Conservation (phyloP, 2,113 vertebrate genomes). For the Rhineura floridana region DNA sequence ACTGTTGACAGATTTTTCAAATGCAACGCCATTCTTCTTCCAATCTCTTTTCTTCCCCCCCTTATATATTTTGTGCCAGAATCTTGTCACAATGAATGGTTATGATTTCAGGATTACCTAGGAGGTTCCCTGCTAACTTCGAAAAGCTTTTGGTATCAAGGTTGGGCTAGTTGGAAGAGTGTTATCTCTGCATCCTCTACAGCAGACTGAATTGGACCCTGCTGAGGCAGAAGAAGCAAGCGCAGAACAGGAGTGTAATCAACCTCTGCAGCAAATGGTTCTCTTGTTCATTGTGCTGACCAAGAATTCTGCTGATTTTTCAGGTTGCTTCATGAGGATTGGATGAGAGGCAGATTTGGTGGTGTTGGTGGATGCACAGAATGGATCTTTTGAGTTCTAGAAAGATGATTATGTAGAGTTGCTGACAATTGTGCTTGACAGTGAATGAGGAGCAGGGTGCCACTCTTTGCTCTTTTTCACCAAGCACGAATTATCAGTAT, state of each 20-base stretch:
- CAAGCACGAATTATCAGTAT: background rate
- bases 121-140: background rate
- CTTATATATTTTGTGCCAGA: background rate
- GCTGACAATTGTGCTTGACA: background rate
- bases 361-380: background rate
- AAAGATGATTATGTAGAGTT: background rate
- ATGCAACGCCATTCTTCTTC: background rate
- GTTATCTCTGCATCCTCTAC: background rate
- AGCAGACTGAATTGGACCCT: background rate
- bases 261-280: constrained; percentile 23
- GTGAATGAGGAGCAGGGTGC: background rate
- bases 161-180: background rate
- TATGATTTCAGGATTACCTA: background rate
- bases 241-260: background rate
- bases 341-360: background rate
- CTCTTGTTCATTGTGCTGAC: constrained; percentile 3
- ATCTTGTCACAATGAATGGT: background rate
- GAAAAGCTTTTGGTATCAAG: background rate
- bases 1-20: background rate
- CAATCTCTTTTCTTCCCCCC: background rate
- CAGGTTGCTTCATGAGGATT: constrained; percentile 7
- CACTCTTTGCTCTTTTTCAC: background rate
- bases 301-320: constrained; percentile 3
- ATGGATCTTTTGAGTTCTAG: background rate
- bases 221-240: background rate